Percentiles rank a stretch among this genome's conserved stretches.
phyloP scores from a whole-genome alignment of 2,888 invertebrate species.

The Drosophila kokeensis region DNA sequence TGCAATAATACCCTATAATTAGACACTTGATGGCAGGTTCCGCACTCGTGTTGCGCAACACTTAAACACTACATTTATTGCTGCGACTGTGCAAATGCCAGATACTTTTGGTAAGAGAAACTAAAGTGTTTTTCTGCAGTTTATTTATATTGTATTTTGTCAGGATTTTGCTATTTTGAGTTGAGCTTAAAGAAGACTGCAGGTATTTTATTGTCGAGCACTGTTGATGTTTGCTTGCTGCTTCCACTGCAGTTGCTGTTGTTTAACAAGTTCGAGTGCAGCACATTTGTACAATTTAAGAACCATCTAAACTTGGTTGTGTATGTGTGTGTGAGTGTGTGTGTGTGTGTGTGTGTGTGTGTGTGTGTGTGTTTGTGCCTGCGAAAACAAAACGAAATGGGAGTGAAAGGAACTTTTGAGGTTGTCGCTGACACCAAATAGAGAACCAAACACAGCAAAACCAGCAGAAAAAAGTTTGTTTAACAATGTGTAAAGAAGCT shows the following conservation, averaged over 20 bases:
- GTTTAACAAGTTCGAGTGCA: slow-evolving; percentile 78
- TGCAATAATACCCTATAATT: slow-evolving; percentile 30
- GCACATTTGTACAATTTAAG: slow-evolving; percentile 76
- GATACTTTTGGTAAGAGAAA: no score
- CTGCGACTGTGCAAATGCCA: no score
- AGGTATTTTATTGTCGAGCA: slow-evolving; percentile 28
- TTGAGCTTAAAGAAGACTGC: not conserved
- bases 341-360: slow-evolving; percentile 29
- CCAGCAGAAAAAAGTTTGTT: slow-evolving; percentile 61
- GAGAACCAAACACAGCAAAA: slow-evolving; percentile 57
- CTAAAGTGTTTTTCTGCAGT: not conserved
- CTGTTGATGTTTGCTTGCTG: slow-evolving; percentile 24
- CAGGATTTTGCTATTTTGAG: not conserved
- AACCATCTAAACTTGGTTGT: slow-evolving; percentile 59
- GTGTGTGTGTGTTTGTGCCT: slow-evolving; percentile 20
- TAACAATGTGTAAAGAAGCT: slow-evolving; percentile 70
- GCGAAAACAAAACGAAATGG: slow-evolving; percentile 38
- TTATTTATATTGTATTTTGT: not conserved
- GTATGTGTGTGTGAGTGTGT: slow-evolving; percentile 7
- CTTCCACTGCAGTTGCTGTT: slow-evolving; percentile 34
- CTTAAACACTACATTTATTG: not conserved
- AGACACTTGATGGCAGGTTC: not conserved
- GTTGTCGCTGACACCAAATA: slow-evolving; percentile 73
- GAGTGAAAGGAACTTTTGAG: slow-evolving; percentile 56
- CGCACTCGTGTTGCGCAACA: not conserved